Conservation (phyloP, 2,113 vertebrate species). For the Toxotes jaculatrix region DNA sequence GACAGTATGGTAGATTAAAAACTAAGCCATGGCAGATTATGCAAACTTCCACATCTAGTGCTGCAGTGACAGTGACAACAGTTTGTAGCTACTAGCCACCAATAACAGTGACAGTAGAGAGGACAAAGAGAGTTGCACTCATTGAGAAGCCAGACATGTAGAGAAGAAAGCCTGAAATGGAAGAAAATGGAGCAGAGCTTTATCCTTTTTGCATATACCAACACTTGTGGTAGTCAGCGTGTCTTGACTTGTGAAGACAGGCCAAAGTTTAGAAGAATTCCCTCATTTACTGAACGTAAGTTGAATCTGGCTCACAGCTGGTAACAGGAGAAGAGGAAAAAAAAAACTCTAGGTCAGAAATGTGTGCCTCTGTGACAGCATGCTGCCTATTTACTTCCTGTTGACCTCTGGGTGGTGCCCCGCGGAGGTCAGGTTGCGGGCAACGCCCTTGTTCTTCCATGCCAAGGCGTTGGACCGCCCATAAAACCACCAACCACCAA, state of each 20-base stretch:
- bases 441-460: conserved; percentile 50
- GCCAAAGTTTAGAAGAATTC: conserved; percentile 66
- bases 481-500: conserved; percentile 68
- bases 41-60: not conserved
- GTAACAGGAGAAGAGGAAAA: conserved; percentile 29
- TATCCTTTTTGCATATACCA: conserved; percentile 53
- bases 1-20: not conserved
- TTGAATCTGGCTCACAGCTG: conserved; percentile 42
- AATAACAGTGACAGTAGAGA: not conserved
- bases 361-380: conserved; percentile 50
- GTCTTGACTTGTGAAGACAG: conserved; percentile 67
- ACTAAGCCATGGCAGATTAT: not conserved
- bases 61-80: not conserved
- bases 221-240: conserved; percentile 37
- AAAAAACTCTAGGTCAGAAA: conserved; percentile 28
- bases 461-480: conserved; percentile 63
- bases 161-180: conserved; percentile 32
- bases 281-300: conserved; percentile 54
- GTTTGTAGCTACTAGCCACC: not conserved
- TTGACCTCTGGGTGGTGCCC: conserved; percentile 77
- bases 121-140: not conserved
- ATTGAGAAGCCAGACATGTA: conserved; percentile 20
- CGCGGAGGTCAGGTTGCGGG: conserved; percentile 60
- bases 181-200: conserved; percentile 34
- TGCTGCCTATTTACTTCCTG: conserved; percentile 65